Evolutionary conservation across 2,888 invertebrate species (phyloP).

Genomic region (Apamea epomidion): DNA sequence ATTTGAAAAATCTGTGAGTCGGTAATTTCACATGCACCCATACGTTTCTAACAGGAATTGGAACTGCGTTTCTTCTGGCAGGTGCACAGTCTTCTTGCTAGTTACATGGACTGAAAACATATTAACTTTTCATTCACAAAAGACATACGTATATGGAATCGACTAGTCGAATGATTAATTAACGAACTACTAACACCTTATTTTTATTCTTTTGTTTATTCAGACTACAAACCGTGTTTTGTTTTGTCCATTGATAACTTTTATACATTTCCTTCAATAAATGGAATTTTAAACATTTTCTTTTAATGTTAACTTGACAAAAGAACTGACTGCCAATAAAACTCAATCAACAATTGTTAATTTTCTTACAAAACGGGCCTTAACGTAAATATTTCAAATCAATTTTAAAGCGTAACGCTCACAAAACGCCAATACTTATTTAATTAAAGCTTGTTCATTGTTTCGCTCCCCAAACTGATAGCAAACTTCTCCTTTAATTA

Average conservation of each 20-base stretch:
- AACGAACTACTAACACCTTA: background rate
- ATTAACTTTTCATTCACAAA: background rate
- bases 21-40: background rate
- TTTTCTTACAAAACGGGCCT: slow-evolving; percentile 21
- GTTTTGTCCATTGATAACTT: background rate
- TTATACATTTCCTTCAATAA: background rate
- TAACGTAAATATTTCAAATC: slow-evolving; percentile 71
- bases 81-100: background rate
- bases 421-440: slow-evolving; percentile 79
- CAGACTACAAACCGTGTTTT: background rate
- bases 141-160: background rate
- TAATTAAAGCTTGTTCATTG: slow-evolving; percentile 81
- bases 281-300: background rate
- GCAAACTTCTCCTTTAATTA: slow-evolving; percentile 75
- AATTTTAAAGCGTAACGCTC: slow-evolving; percentile 73
- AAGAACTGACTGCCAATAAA: background rate
- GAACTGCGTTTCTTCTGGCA: background rate
- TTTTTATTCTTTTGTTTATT: background rate
- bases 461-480: slow-evolving; percentile 68
- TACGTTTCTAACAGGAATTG: background rate
- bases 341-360: slow-evolving; percentile 4
- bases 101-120: background rate
- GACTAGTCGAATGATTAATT: background rate
- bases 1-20: too few relatives aligned
- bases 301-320: background rate